These are phyloP conservation scores for Drosophila lutescens DNA, from an alignment of 2,888 invertebrate genomes.

Conservation along the genomic window DNA sequence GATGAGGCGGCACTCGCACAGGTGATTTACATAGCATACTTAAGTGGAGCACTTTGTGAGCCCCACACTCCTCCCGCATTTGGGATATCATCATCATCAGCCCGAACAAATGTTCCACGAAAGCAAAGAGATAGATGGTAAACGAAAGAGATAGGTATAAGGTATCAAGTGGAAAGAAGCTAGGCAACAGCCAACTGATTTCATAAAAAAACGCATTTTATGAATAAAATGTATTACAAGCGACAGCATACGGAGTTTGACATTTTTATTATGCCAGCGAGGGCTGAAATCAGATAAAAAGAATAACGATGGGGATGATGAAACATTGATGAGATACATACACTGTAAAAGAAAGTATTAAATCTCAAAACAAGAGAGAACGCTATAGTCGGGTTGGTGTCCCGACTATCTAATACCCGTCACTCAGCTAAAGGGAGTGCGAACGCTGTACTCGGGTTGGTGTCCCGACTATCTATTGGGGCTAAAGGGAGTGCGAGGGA, in stretches of 20 bases:
- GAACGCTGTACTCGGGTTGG: no score
- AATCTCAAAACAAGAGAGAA: no score
- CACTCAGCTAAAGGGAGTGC: no score
- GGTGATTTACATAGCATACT: slow-evolving; percentile 80
- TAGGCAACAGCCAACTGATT: slow-evolving; percentile 35
- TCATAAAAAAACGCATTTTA: slow-evolving; percentile 54
- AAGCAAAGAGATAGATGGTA: slow-evolving; percentile 2
- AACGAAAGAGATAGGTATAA: slow-evolving; percentile 8
- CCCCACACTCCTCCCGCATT: slow-evolving; percentile 22
- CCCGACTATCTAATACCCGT: no score
- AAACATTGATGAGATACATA: slow-evolving; percentile 20
- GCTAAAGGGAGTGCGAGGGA: no score
- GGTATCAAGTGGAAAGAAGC: slow-evolving; percentile 39
- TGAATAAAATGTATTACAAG: slow-evolving; percentile 79
- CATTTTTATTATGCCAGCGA: slow-evolving; percentile 75
- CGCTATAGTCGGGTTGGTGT: no score
- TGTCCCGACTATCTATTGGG: no score
- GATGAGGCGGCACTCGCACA: slow-evolving; percentile 57
- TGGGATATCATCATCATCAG: slow-evolving; percentile 60
- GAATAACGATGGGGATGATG: slow-evolving; percentile 10
- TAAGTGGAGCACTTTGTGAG: slow-evolving; percentile 79
- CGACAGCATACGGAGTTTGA: slow-evolving; percentile 78
- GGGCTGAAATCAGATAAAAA: slow-evolving; percentile 32
- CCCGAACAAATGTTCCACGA: slow-evolving; percentile 68
- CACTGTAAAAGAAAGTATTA: background rate